A percentile compares a stretch with the other conserved stretches of the same genome.
These are phyloP conservation scores for Picus viridis DNA, from an alignment of 2,797 vertebrate species.

Conservation along the genomic window DNA sequence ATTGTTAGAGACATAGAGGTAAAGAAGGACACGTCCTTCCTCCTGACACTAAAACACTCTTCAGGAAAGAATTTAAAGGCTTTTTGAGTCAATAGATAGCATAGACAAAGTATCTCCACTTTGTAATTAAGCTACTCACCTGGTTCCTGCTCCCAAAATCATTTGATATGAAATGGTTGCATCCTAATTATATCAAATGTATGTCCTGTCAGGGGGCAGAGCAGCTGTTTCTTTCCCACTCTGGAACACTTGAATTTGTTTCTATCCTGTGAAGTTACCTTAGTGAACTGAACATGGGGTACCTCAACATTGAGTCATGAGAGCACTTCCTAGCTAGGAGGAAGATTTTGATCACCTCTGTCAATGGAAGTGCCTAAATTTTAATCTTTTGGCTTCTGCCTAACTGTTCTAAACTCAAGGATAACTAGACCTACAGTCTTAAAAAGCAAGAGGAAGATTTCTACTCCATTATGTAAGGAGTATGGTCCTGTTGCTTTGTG, in stretches of 20 bases:
- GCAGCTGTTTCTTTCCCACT: neutral
- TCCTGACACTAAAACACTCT: neutral
- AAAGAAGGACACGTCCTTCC: neutral
- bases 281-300: neutral
- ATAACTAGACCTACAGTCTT: neutral
- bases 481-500: neutral
- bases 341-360: neutral
- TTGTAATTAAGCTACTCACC: neutral
- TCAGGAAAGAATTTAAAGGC: neutral
- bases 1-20: neutral
- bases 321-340: neutral
- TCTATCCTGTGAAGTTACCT: neutral
- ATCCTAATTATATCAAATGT: neutral
- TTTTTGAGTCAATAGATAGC: neutral
- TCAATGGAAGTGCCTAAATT: neutral
- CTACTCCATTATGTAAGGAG: neutral
- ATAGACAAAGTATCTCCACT: neutral
- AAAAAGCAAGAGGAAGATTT: neutral
- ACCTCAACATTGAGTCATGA: neutral
- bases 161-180: neutral
- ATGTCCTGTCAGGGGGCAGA: neutral
- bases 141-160: neutral
- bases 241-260: neutral
- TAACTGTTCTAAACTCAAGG: neutral
- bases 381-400: neutral